Base-by-base conservation (phyloP, 2,113 vertebrate genomes). In the Jacana jacana region DNA sequence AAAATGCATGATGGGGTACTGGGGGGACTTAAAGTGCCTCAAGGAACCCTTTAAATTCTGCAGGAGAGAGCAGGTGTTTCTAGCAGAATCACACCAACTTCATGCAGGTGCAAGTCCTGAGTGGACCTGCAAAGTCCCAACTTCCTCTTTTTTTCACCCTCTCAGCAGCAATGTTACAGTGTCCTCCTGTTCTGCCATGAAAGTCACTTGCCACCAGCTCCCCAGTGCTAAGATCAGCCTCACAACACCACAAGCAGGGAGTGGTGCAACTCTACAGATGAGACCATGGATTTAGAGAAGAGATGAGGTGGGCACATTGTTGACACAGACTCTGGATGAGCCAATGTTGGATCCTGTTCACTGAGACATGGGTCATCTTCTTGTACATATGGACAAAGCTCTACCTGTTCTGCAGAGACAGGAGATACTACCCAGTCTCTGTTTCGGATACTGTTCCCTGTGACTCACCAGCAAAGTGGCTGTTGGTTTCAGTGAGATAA, bases 121-220 rank as follows among this genome's bases (percentile, higher is more conserved):
- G 49, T 7, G 30, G 4, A 18, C 79, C 35, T 84, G 35, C 14
- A 52, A 48, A 80, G 37, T 17, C 28, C 16, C 27, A 58, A 1
- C 1, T 19, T 58, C 33, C 52, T 60, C 52, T n/a, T 17, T 37
- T n/a, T 9, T 14, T 31, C 72, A 10, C 7, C 16, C 14, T 86
- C 23, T 64, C 71, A 60, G 1, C 1, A 63, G 9, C 30, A 79
- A 20, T 3, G 28, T 9, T 25, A 10, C 0, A 1, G 17, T 28
- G 30, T 6, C 17, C 24, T 71, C 27, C 40, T 76, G 22, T n/a
- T 85, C 48, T 79, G 20, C 25, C 61, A 33, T 17, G 0, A 4
- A 11, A 83, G 20, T n/a, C 30, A 23, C 13, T 37, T 35, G 15
- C 14, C 69, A 24, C 60, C 52, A 93, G 52, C 33, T 49, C 51